Conservation (phyloP, 2,888 invertebrate species). For the Cryptophagus acutangulus region DNA sequence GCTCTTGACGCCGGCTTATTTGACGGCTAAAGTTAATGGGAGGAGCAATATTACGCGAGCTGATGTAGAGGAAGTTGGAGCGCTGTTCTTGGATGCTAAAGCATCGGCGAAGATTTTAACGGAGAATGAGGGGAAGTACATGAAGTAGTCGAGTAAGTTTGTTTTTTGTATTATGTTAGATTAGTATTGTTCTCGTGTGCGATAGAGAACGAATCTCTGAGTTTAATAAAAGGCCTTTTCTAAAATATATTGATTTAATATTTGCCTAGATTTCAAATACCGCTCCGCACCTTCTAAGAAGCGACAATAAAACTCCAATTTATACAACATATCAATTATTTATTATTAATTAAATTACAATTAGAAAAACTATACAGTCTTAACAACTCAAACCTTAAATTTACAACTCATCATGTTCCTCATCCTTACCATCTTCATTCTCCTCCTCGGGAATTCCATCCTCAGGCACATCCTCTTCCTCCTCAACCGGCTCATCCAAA, state of each 20-base stretch:
- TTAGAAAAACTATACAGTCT: constrained; percentile 33
- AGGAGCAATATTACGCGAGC: constrained; percentile 68
- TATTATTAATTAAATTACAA: constrained; percentile 24
- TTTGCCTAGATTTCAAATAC: no score
- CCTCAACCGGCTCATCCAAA: constrained; percentile 60
- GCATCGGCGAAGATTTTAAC: constrained; percentile 89
- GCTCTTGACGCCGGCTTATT: constrained; percentile 83
- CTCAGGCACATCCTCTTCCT: constrained; percentile 48
- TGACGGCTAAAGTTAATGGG: constrained; percentile 87
- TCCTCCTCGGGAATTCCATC: constrained; percentile 48
- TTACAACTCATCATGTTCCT: constrained; percentile 60
- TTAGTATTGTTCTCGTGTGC: background rate
- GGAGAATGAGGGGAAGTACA: constrained; percentile 85
- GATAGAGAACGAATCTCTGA: background rate
- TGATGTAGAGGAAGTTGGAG: constrained; percentile 79
- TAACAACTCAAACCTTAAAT: constrained; percentile 22
- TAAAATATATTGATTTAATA: no score
- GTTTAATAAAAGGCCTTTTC: no score
- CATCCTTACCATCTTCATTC: constrained; percentile 40
- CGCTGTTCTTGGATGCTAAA: constrained; percentile 93
- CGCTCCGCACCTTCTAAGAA: no score
- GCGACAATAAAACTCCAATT: no score
- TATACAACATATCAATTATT: constrained; percentile 4
- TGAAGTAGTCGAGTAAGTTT: constrained; percentile 60
- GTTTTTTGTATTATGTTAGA: background rate